Conservation (phyloP, 2,888 invertebrate species). For the Melanotus villosus region DNA sequence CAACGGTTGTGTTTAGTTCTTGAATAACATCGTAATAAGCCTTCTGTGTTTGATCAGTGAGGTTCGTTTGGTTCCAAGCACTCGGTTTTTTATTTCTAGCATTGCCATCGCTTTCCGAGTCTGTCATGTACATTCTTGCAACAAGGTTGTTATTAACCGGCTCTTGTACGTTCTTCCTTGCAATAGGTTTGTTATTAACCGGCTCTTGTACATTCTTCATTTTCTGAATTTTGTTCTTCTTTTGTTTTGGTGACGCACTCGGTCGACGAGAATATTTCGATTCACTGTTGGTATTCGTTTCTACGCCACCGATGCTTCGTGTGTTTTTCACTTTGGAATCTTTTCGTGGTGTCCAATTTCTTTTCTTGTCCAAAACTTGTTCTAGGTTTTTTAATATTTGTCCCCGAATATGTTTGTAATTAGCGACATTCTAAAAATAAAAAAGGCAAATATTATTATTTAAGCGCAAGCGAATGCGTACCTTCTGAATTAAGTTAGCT, state of each 20-base stretch:
- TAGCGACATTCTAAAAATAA: constrained; percentile 25
- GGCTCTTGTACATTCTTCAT: neutral
- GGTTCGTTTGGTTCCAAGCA: neutral
- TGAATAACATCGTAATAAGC: constrained; percentile 33
- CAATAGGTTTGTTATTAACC: neutral
- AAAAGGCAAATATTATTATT: too few species aligned
- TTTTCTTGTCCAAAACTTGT: constrained; percentile 4
- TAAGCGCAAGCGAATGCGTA: too few species aligned
- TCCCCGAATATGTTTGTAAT: constrained; percentile 31
- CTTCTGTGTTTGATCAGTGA: constrained; percentile 14
- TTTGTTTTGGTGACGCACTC: neutral
- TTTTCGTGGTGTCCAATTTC: neutral
- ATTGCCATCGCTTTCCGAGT: constrained; percentile 25
- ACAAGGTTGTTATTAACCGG: neutral
- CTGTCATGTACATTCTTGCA: constrained; percentile 26
- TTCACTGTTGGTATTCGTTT: neutral
- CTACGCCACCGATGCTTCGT: neutral
- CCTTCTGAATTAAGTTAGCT: constrained; percentile 73
- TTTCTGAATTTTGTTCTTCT: neutral
- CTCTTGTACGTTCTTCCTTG: neutral
- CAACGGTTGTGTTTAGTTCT: constrained; percentile 28
- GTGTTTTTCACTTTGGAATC: constrained; percentile 14
- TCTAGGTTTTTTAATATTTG: constrained; percentile 27
- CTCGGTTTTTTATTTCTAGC: neutral
- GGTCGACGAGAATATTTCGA: too few species aligned